Evolutionary conservation across 2,888 invertebrate species (phyloP).

Genomic region (Aquatica leii): DNA sequence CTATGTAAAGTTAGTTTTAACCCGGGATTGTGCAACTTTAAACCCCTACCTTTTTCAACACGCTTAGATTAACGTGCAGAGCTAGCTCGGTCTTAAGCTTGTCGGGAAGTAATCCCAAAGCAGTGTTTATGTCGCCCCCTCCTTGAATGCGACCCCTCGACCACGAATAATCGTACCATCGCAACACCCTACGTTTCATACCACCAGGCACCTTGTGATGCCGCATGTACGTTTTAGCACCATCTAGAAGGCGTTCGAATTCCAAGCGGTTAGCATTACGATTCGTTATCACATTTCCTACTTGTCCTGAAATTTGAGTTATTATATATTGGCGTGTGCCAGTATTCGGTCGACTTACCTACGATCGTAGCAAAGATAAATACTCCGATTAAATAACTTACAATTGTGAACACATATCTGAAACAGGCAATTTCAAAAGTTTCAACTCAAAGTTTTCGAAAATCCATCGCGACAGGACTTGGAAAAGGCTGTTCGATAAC

Average conservation of each 20-base stretch:
- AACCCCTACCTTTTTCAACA: conserved; percentile 83
- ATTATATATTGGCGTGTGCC: too few relatives aligned
- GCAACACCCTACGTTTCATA: conserved; percentile 93
- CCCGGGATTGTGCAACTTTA: background rate
- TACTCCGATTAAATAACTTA: conserved; percentile 96
- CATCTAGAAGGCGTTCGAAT: conserved; percentile 93
- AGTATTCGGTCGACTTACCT: conserved; percentile 64
- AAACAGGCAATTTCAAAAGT: conserved; percentile 42
- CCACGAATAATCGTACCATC: conserved; percentile 99
- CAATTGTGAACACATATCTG: conserved; percentile 96
- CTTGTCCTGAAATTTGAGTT: conserved; percentile 86
- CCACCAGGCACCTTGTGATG: conserved; percentile 95
- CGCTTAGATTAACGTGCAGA: conserved; percentile 93
- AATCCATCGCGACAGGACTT: conserved; percentile 52
- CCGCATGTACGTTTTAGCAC: conserved; percentile 97
- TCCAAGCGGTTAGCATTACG: conserved; percentile 95
- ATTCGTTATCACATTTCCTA: conserved; percentile 97
- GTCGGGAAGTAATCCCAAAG: conserved; percentile 90
- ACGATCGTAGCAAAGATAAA: conserved; percentile 98
- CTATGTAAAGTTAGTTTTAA: conserved; percentile 58
- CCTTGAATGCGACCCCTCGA: conserved; percentile 95
- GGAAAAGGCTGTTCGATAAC: conserved; percentile 74
- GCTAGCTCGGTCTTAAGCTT: conserved; percentile 97
- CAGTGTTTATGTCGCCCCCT: conserved; percentile 95
- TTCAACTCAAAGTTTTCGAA: conserved; percentile 58